Conservation (phyloP, 2,113 vertebrate genomes). For the Ovis aries region DNA sequence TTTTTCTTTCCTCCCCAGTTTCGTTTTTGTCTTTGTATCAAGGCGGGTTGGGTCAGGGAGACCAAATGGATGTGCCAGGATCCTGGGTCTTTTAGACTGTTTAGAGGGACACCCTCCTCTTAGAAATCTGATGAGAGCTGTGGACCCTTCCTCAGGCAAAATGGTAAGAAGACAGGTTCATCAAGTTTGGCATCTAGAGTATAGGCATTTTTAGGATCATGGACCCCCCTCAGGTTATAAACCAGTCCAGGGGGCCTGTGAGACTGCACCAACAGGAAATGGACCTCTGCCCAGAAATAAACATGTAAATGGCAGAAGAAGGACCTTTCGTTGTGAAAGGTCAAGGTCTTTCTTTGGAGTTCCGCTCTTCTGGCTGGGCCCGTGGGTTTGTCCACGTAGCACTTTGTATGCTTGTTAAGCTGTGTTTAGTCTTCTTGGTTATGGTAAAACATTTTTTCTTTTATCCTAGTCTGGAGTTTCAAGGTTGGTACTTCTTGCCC, state of each 20-base stretch:
- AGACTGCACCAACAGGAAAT: not conserved
- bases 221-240: not conserved
- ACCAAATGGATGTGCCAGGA: not conserved
- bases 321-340: not conserved
- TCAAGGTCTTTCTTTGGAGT: not conserved
- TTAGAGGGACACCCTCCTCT: not conserved
- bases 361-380: not conserved
- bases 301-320: not conserved
- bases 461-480: slow-evolving; percentile 60
- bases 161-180: not conserved
- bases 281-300: not conserved
- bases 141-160: not conserved
- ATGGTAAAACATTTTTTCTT: slow-evolving; percentile 46
- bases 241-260: not conserved
- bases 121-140: not conserved
- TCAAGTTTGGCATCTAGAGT: not conserved
- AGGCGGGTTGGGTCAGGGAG: too few species aligned
- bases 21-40: not conserved
- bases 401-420: not conserved
- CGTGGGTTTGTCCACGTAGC: not conserved
- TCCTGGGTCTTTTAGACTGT: not conserved
- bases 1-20: not conserved
- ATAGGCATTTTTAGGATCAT: not conserved
- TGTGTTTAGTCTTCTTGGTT: slow-evolving; percentile 61
- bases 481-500: slow-evolving; percentile 57